Conservation (phyloP, 1,140 invertebrate genomes). For the Pantala flavescens region DNA sequence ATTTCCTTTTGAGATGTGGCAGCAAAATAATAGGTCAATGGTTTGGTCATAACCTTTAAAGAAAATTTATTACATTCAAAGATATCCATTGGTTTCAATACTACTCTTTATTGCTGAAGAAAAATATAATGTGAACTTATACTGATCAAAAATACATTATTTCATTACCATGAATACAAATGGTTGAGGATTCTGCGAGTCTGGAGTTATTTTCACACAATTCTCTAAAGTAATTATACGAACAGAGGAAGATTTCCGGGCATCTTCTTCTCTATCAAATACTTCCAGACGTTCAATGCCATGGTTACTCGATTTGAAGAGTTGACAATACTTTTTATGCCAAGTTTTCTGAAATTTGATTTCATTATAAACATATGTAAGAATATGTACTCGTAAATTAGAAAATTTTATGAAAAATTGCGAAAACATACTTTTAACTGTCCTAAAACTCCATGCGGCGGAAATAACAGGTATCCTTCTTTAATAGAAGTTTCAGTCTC, state of each 20-base stretch:
- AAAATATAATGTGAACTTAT: not conserved
- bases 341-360: constrained; percentile 55
- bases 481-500: constrained; percentile 53
- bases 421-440: constrained; percentile 40
- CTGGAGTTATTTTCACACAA: constrained; percentile 69
- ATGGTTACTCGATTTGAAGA: constrained; percentile 69
- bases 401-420: not conserved
- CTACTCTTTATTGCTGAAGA: no score
- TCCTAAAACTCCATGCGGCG: constrained; percentile 49
- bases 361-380: constrained; percentile 12
- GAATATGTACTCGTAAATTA: not conserved
- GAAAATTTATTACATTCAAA: constrained; percentile 18
- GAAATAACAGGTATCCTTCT: constrained; percentile 55
- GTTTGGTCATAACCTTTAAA: constrained; percentile 57
- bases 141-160: constrained; percentile 15
- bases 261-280: constrained; percentile 63
- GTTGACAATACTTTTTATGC: constrained; percentile 63
- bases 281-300: constrained; percentile 74
- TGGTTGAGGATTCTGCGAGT: constrained; percentile 40
- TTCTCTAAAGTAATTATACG: constrained; percentile 73
- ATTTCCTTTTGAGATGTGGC: constrained; percentile 59
- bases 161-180: constrained; percentile 41
- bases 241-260: constrained; percentile 48
- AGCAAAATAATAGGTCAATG: constrained; percentile 55
- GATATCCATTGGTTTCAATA: no score